Conservation (phyloP, 1,140 invertebrate genomes). For the Brachionus manjavacas region DNA sequence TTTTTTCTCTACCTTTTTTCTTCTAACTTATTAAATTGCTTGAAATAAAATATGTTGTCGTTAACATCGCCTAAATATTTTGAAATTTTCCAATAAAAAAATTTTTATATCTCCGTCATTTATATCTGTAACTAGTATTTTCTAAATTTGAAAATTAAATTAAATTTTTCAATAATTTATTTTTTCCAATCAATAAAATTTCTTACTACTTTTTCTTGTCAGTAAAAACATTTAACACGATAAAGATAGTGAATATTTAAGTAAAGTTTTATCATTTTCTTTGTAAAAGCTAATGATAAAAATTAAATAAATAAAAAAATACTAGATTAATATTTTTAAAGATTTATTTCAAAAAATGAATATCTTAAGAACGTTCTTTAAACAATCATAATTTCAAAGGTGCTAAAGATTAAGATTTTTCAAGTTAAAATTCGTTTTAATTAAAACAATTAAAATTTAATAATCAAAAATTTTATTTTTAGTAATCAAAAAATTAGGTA, state of each 20-base stretch:
- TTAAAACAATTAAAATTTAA: neutral
- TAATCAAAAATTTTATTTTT: neutral
- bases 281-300: no score
- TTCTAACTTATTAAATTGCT: neutral
- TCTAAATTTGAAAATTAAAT: neutral
- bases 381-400: no score
- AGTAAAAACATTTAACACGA: no score
- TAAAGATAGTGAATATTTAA: no score
- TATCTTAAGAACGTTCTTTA: no score
- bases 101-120: neutral
- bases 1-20: neutral
- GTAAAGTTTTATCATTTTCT: no score
- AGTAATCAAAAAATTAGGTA: neutral
- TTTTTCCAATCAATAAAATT: neutral
- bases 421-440: no score
- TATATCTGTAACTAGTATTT: neutral
- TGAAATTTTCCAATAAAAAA: neutral
- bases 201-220: no score
- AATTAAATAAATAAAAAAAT: no score
- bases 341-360: no score
- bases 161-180: neutral
- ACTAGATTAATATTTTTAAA: no score
- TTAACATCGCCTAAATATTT: slow-evolving; percentile 11
- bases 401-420: no score
- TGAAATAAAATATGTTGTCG: slow-evolving; percentile 10